A percentile compares a stretch with the other conserved stretches of the same genome.
phyloP scores from a whole-genome alignment of 2,113 vertebrate species.

The Pterocles gutturalis region DNA sequence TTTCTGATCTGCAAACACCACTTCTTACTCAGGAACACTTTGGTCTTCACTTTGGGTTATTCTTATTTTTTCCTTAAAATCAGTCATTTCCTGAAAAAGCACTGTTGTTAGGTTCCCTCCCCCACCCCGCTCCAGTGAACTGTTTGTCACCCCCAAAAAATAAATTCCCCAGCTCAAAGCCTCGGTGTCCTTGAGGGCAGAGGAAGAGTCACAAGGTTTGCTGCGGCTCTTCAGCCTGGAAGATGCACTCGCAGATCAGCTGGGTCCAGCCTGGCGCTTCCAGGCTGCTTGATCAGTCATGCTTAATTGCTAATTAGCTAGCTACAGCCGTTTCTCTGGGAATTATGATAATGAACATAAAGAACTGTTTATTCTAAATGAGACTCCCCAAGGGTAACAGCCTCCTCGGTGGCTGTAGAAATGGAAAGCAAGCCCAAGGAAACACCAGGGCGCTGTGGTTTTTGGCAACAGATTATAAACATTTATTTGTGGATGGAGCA shows the following conservation, averaged over 20 bases:
- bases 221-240: background rate
- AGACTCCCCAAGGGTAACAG: slow-evolving; percentile 52
- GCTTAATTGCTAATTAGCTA: slow-evolving; percentile 39
- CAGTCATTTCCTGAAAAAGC: background rate
- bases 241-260: background rate
- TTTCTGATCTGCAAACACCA: background rate
- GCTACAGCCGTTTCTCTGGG: slow-evolving; percentile 18
- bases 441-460: slow-evolving; percentile 54
- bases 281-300: background rate
- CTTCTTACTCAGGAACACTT: background rate
- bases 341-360: slow-evolving; percentile 25
- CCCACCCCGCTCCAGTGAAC: background rate
- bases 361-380: slow-evolving; percentile 64
- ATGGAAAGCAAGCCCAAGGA: slow-evolving; percentile 62
- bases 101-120: background rate
- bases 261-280: background rate
- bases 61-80: background rate
- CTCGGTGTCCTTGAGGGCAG: rapidly evolving
- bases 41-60: background rate
- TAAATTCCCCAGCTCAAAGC: background rate
- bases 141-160: background rate
- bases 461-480: slow-evolving; percentile 73
- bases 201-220: background rate
- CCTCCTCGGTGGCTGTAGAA: slow-evolving; percentile 50
- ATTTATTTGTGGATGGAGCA: slow-evolving; percentile 59